These are phyloP conservation scores for Artibeus jamaicensis DNA, from an alignment of 2,797 vertebrate species.

Conservation along the genomic window DNA sequence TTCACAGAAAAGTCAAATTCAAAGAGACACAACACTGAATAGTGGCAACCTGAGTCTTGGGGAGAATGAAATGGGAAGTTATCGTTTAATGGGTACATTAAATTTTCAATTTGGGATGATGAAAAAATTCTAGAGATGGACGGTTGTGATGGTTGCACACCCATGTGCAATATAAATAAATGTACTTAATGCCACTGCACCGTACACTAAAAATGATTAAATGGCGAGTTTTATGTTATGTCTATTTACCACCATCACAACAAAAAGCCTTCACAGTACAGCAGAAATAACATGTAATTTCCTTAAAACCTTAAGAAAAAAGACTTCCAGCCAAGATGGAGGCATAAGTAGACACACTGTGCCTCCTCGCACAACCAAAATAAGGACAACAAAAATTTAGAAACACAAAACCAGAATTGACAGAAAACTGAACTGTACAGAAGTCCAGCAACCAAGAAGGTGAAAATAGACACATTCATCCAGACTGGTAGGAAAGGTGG, in stretches of 20 bases:
- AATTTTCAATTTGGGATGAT: constrained; percentile 9
- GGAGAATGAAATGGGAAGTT: neutral
- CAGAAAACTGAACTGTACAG: no score
- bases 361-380: no score
- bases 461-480: no score
- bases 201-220: neutral
- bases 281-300: neutral
- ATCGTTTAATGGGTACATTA: neutral
- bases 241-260: neutral
- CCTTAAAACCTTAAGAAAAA: neutral
- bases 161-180: neutral
- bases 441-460: no score
- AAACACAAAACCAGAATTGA: no score
- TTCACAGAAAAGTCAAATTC: neutral
- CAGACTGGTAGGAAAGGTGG: no score
- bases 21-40: neutral
- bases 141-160: neutral
- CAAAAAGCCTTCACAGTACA: neutral
- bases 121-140: neutral
- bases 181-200: neutral
- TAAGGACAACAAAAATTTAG: no score
- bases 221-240: neutral
- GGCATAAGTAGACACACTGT: no score
- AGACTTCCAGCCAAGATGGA: no score
- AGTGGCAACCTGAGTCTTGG: neutral